Evolutionary conservation across 2,888 invertebrate species (phyloP), one percentile per base, ranked within the genome.

Genomic region (Meandrusa payeni): DNA sequence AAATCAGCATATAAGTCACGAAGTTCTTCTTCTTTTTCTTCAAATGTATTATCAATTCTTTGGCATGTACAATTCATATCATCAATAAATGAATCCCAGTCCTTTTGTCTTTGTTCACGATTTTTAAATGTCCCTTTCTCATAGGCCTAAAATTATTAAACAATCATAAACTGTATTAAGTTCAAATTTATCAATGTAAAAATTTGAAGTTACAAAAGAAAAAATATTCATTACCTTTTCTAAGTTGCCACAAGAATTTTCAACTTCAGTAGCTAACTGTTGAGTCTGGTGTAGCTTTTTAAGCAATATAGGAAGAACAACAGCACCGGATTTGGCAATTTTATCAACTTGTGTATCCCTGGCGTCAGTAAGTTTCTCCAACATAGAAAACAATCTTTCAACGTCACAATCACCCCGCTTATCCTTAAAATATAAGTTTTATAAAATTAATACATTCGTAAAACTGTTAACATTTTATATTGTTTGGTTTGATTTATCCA

Each of bases 381-480:
- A 88, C 38, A 94, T 90, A 53, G 91, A 89, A 74, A 96, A 95
- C 42, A 97, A 85, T 55, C 91, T 90, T 63, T 94, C 94, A 1
- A 95, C 92, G 81, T 97, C 96, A 54, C 91, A 86, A 57, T 96
- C 95, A 34, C 91, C 90, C 47, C 96, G 88, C 65, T 92, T 93
- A 62, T 93, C 93, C 95, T 95, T 54, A 69, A 80, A 22, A 5
- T 28, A 32, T 23, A 42, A 36, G 32, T 10, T n/a, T n/a, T n/a
- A n/a, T n/a, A n/a, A n/a, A n/a, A n/a, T n/a, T n/a, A n/a, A n/a
- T n/a, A n/a, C n/a, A n/a, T n/a, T n/a, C n/a, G n/a, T n/a, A n/a
- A n/a, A n/a, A n/a, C n/a, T n/a, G n/a, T n/a, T n/a, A n/a, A n/a
- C n/a, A n/a, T n/a, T n/a, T n/a, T n/a, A n/a, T n/a, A n/a, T n/a